Evolutionary conservation across 2,797 vertebrate species (phyloP), one percentile per base, ranked within the genome.

Genomic region (Otus scops): DNA sequence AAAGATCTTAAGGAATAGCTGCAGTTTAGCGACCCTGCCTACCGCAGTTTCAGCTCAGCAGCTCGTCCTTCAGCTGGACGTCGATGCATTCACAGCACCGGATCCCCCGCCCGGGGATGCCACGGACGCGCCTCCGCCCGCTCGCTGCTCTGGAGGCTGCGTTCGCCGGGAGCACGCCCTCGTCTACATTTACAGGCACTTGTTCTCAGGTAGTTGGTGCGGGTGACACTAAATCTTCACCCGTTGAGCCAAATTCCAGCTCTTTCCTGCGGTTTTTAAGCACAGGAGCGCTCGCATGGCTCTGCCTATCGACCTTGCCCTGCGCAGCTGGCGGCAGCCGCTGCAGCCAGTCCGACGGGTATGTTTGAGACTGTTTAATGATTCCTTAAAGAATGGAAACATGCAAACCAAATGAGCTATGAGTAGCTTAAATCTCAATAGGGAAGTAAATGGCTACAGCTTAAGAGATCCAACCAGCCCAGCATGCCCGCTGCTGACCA

Each of bases 391-490:
- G 88, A 79, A 63, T 19, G 80, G 81, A 89, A 92, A 70, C 75
- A 64, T 50, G 93, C 93, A 93, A 95, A 92, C 9, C 83, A 76
- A 94, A 88, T 30, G 94, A 95, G 89, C 36, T 78, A 4, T 12
- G 89, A 89, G 80, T 1, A 54, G 88, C 54, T 94, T 85, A 86
- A 88, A 90, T 76, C 93, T 67, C 94, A 76, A n/a, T 74, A 88
- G 88, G 59, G 47, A 60, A 85, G 85, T 70, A 21, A 95, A 94
- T 68, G 94, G 85, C 91, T 73, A 26, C 91, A 45, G 78, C 3
- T 91, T 18, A 59, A 80, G 65, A 18, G 87, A 54, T 39, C 24
- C 76, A 8, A 34, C 64, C 87, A 61, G 91, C 84, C 22, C 93
- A 34, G 93, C 77, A 30, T 17, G 74, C 92, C 65, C 38, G 39